Evolutionary conservation across 2,113 vertebrate genomes (phyloP), one percentile per base, ranked within the genome.

Genomic region (Strix uralensis): DNA sequence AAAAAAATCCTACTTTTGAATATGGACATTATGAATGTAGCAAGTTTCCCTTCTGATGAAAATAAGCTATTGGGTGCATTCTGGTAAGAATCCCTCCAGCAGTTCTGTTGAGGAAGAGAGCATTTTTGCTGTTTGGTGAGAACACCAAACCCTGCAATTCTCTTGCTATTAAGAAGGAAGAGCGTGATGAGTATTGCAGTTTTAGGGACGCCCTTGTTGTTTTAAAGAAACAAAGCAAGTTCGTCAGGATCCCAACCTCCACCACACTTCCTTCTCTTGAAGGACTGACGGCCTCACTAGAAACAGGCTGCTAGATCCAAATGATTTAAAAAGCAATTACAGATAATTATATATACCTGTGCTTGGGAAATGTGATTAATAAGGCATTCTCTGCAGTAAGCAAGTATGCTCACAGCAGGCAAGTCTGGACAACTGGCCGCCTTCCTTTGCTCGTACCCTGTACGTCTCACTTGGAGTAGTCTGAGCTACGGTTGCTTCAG

Each of bases 141-240:
- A 55, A 65, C 6, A 10, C 10, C 9, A 4, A 77, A 3, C 51
- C 29, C 58, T 59, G 85, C 13, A 36, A 10, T 36, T 49, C 42
- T 62, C 22, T 15, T 17, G 47, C n/a, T 34, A 1, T 3, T 13
- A 21, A 30, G 44, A 54, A 69, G 63, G 54, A 87, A 54, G 8
- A 55, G 19, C 18, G 5, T 0, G 16, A 62, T 8, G 38, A 23
- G 2, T 27, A 25, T 3, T 34, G 14, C 0, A 10, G 75, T 47
- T 59, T 88, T 57, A 36, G 62, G 78, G 69, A 72, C 36, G 23
- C 9, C 26, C 75, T 73, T 5, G 20, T 36, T 44, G 62, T 74
- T 80, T 83, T 21, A 36, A 63, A n/a, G 75, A 34, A 30, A 38
- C 22, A 10, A 34, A 77, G 61, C 19, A 62, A n/a, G 49, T 10